Evolutionary conservation across 2,888 invertebrate genomes (phyloP).

Genomic region (Microctonus aethiopoides): DNA sequence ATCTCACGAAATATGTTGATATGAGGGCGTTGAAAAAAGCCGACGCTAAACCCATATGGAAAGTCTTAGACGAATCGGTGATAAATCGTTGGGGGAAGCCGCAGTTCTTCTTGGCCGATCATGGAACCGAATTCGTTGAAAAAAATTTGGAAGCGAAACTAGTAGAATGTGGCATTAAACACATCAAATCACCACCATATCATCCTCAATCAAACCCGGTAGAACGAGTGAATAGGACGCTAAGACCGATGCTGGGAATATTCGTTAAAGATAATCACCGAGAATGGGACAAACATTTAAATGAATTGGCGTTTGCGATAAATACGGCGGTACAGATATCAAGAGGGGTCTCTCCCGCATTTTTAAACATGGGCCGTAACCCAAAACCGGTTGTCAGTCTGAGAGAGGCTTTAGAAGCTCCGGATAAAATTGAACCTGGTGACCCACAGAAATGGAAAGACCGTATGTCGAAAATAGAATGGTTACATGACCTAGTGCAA

Average conservation of each 20-base stretch:
- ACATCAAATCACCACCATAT: background rate
- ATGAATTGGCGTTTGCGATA: background rate
- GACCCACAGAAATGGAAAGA: background rate
- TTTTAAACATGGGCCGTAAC: background rate
- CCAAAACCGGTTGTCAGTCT: background rate
- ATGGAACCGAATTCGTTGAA: background rate
- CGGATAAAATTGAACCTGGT: background rate
- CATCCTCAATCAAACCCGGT: conserved; percentile 1
- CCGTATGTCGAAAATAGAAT: background rate
- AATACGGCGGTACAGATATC: background rate
- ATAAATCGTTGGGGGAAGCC: background rate
- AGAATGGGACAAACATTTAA: background rate
- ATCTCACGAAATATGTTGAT: background rate
- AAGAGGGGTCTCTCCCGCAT: background rate
- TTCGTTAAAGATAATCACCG: background rate
- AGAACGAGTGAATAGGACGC: background rate
- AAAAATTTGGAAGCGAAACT: background rate
- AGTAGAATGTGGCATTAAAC: background rate
- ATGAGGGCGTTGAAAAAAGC: background rate
- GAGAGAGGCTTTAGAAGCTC: background rate
- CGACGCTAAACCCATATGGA: background rate
- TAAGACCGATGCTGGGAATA: background rate
- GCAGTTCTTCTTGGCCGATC: background rate
- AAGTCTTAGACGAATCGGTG: background rate
- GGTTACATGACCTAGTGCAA: background rate